Conservation (phyloP, 2,888 invertebrate genomes). For the Ormyrus thymus region DNA sequence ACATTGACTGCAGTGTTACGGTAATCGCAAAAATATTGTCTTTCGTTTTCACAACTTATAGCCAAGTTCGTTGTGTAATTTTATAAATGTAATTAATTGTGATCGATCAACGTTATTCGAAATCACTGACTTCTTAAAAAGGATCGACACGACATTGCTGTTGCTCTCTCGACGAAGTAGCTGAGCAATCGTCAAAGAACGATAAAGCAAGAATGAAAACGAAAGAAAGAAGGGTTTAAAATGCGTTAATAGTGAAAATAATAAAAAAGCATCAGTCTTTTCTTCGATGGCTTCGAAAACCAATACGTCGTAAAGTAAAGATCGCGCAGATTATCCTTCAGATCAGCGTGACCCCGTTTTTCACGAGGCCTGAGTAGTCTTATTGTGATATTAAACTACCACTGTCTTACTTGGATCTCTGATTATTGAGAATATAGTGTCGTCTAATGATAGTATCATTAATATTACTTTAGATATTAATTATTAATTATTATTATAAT, state of each 20-base stretch:
- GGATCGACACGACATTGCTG: slow-evolving; percentile 31
- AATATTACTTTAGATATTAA: slow-evolving; percentile 64
- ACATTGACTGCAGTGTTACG: slow-evolving; percentile 61
- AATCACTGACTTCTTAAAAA: slow-evolving; percentile 33
- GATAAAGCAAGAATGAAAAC: slow-evolving; percentile 45
- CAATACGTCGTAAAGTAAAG: slow-evolving; percentile 53
- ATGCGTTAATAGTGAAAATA: slow-evolving; percentile 51
- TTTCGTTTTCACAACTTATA: slow-evolving; percentile 54
- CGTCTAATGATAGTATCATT: slow-evolving; percentile 67
- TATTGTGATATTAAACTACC: slow-evolving; percentile 76
- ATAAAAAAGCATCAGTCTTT: slow-evolving; percentile 52
- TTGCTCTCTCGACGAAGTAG: slow-evolving; percentile 50
- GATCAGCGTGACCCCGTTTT: slow-evolving; percentile 60
- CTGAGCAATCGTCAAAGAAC: slow-evolving; percentile 31
- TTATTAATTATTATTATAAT: slow-evolving; percentile 58
- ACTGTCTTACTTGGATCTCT: slow-evolving; percentile 75
- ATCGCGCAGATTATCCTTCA: slow-evolving; percentile 54
- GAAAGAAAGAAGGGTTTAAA: slow-evolving; percentile 34
- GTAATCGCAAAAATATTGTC: slow-evolving; percentile 52
- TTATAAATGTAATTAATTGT: slow-evolving; percentile 57
- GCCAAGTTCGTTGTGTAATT: slow-evolving; percentile 56
- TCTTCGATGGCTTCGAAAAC: slow-evolving; percentile 57
- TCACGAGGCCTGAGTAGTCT: slow-evolving; percentile 75
- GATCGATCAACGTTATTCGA: slow-evolving; percentile 50
- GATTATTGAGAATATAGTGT: slow-evolving; percentile 71